Evolutionary conservation across 2,888 invertebrate species (phyloP), one percentile per base, ranked within the genome.

Genomic region (Sipunculus nudus): DNA sequence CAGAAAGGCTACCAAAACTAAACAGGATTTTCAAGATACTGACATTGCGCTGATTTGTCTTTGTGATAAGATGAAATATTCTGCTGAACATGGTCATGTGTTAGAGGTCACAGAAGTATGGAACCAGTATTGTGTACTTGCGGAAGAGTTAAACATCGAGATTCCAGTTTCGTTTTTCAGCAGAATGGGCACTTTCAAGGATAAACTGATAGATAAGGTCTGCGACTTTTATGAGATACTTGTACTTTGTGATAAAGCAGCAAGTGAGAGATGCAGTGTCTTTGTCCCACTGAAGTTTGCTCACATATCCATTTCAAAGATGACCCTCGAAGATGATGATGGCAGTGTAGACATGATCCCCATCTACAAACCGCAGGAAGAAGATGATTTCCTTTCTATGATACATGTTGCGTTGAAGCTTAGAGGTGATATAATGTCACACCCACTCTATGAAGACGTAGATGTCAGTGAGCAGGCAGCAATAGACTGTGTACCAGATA

Each of bases 401-500:
- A 25, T 54, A 6, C 54, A 53, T 43, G 53, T 53, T 23, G 40
- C 47, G 5, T 32, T 54, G 28, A 8, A 26, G 8, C 6, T 47
- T 5, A 8, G 46, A 25, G 32, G 54, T n/a, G 54, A 54, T 25
- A 48, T 54, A n/a, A 19, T 54, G 46, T 23, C 54, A 47, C 54
- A 54, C 8, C 6, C 41, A 13, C 10, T 6, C 10, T 10, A 6
- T 26, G 19, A 21, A 47, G 28, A 19, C 8, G 28, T 47, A 8
- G 47, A 47, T 26, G 19, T 25, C 6, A 47, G 10, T 13, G 47
- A 47, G 28, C 13, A 13, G 10, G 10, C 26, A 25, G 28, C 21
- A 8, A 50, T 50, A n/a, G 23, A 54, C 10, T 29, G 46, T 39
- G 26, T 50, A 50, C 56, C 56, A 13, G 49, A 56, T 16, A 56